These are phyloP conservation scores for Osmoderma eremita DNA, from an alignment of 2,888 invertebrate species.

Conservation along the genomic window DNA sequence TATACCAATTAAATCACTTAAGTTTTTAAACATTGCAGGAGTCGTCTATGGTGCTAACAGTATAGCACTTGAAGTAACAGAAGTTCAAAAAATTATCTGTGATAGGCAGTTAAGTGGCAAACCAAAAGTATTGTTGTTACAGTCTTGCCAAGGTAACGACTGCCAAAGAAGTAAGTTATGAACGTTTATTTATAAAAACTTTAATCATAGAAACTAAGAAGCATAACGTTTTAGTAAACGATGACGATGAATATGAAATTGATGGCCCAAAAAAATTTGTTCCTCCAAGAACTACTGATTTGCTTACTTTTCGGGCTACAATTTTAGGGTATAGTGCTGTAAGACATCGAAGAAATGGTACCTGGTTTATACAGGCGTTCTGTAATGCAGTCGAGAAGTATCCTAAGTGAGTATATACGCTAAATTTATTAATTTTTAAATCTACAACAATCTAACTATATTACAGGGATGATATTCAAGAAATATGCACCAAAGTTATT, in stretches of 20 bases:
- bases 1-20: no score
- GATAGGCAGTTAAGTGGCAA: conserved; percentile 61
- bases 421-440: neutral
- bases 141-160: conserved; percentile 68
- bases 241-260: conserved; percentile 45
- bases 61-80: conserved; percentile 62
- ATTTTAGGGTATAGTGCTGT: conserved; percentile 59
- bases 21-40: conserved; percentile 53
- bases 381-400: conserved; percentile 54
- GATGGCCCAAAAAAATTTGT: conserved; percentile 28
- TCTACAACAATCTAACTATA: neutral
- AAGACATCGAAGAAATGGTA: conserved; percentile 55
- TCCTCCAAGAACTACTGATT: conserved; percentile 52
- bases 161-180: conserved; percentile 53
- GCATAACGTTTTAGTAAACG: conserved; percentile 42
- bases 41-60: conserved; percentile 66
- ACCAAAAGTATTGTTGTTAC: conserved; percentile 69
- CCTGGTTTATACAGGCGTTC: conserved; percentile 60
- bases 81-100: conserved; percentile 63
- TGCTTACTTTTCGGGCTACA: conserved; percentile 58
- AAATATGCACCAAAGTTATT: conserved; percentile 15
- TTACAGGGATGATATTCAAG: conserved; percentile 4
- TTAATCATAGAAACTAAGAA: conserved; percentile 29
- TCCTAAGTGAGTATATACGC: conserved; percentile 49
- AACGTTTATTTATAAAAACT: neutral